Base-by-base conservation (phyloP, 2,113 vertebrate species). In the Mellivora capensis region DNA sequence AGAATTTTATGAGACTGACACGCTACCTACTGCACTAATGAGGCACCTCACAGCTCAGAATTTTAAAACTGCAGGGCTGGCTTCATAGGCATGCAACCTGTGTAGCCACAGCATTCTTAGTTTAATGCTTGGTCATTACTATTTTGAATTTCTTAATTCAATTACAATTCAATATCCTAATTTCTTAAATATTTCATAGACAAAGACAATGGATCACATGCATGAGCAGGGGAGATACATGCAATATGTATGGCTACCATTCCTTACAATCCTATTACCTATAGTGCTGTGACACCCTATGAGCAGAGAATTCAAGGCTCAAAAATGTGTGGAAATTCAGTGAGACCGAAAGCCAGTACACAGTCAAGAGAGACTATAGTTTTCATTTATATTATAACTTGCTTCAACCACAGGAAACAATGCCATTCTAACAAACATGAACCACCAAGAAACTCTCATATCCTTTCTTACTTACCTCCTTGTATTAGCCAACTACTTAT, bases 211-310 rank as follows among this genome's bases (percentile, higher is more conserved):
- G 21, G 23, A 29, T 17, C 12, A 27, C 52, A 13, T 31, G 11
- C 2, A 61, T 34, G 8, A 83, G 2, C 27, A 72, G 17, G 87
- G 42, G 44, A 80, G 37, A 31, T 25, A 17, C 15, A 71, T 1
- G 1, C 2, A 34, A 42, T 69, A 67, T 52, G 2, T 1, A 1
- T 44, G 7, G 49, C 7, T 67, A 4, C 1, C n/a, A 61, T 77
- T 90, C 23, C 12, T 85, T 54, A 4, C 2, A 62, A 77, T 25
- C 6, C 1, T 67, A 54, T 85, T 92, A 72, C 13, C 20, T 64
- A 29, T 1, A 31, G 2, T 12, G 31, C 5, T 81, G 4, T 27
- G 7, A 44, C 0, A 64, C 0, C 23, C 13, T 2, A 29, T 52
- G 15, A 52, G 49, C 37, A 80, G 0, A 15, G 25, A 95, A 84